phyloP scores from a whole-genome alignment of 2,888 invertebrate genomes.

The Heliconius charithonia region DNA sequence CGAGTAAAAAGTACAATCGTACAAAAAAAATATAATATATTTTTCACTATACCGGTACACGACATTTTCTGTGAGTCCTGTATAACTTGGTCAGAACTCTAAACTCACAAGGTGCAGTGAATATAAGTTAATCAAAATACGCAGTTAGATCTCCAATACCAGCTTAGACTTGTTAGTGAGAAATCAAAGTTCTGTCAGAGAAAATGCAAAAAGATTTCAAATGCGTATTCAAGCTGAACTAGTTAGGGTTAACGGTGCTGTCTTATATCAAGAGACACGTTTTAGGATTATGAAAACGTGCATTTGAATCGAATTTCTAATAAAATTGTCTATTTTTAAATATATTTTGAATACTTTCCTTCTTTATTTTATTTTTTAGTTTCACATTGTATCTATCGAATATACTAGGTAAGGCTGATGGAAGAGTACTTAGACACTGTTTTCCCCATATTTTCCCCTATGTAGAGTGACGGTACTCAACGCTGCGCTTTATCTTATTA shows the following conservation, averaged over 20 bases:
- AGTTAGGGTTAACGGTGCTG: slow-evolving; percentile 46
- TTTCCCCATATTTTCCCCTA: neutral
- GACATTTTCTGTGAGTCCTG: neutral
- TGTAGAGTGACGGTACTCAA: no score
- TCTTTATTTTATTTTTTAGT: neutral
- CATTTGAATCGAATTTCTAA: slow-evolving; percentile 21
- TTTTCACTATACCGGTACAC: neutral
- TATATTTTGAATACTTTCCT: neutral
- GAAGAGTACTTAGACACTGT: no score
- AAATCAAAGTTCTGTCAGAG: slow-evolving; percentile 41
- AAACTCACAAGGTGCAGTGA: neutral
- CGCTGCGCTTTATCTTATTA: neutral
- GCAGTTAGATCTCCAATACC: slow-evolving; percentile 4
- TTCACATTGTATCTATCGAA: no score
- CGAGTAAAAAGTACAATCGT: neutral
- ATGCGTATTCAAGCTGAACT: slow-evolving; percentile 44
- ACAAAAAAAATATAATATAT: neutral
- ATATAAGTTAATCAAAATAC: slow-evolving; percentile 15
- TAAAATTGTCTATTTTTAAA: slow-evolving; percentile 1
- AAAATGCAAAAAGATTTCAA: slow-evolving; percentile 43
- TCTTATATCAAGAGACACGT: slow-evolving; percentile 37
- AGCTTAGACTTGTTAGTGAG: slow-evolving; percentile 17
- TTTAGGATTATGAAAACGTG: slow-evolving; percentile 38
- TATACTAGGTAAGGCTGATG: no score
- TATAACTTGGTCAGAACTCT: neutral